Conservation (phyloP, 2,888 invertebrate genomes). For the Amphipoea lucens region DNA sequence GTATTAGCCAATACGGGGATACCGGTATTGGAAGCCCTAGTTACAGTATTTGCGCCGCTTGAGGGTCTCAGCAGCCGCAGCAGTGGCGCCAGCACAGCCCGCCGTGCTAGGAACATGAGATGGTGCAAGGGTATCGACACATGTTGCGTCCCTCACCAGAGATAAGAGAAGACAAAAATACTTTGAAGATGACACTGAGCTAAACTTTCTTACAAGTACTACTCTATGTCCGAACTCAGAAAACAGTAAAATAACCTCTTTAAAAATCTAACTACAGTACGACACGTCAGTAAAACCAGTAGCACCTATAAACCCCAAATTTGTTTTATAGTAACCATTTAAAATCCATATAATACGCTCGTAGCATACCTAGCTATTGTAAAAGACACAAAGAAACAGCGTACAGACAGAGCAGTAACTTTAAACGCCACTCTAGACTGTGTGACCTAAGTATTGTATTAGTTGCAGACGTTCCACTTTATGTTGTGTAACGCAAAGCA, state of each 20-base stretch:
- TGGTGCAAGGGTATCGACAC: too few relatives aligned
- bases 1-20: too few relatives aligned
- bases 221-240: background rate
- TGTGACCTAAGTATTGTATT: slow-evolving; percentile 56
- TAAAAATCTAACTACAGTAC: slow-evolving; percentile 23
- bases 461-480: slow-evolving; percentile 54
- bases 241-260: slow-evolving; percentile 24
- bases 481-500: slow-evolving; percentile 54
- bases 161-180: background rate
- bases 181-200: background rate
- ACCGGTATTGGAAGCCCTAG: too few relatives aligned
- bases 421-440: slow-evolving; percentile 49
- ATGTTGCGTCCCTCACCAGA: too few relatives aligned
- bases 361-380: slow-evolving; percentile 16
- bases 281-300: slow-evolving; percentile 21
- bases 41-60: too few relatives aligned
- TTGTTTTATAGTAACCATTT: slow-evolving; percentile 40
- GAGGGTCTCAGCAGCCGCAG: too few relatives aligned
- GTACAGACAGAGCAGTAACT: slow-evolving; percentile 47
- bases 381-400: slow-evolving; percentile 21
- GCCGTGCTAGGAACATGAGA: too few relatives aligned
- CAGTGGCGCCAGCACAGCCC: too few relatives aligned
- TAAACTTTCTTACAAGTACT: background rate
- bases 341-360: slow-evolving; percentile 34
- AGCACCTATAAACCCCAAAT: slow-evolving; percentile 31